A percentile compares a stretch with the other conserved stretches of the same genome.
Conservation (phyloP, 92 coral and sea anemone species). For the Epizoanthus rinbou region DNA sequence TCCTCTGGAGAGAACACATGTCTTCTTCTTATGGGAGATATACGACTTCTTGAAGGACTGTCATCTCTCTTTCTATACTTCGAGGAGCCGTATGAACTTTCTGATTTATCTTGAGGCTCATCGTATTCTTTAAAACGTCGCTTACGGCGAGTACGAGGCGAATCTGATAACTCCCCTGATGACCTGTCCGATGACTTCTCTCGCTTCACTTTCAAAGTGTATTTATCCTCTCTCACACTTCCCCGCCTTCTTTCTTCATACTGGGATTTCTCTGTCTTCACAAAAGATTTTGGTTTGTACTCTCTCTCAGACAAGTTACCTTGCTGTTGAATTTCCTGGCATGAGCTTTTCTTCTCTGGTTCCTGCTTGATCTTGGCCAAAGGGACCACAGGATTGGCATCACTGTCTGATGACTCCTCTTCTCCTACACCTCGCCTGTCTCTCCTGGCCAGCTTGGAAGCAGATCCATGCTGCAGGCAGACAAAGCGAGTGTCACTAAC, state of each 20-base stretch:
- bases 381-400: background rate
- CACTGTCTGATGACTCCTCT: background rate
- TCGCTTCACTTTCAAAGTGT: background rate
- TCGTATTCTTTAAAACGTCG: slow-evolving; percentile 31
- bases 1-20: slow-evolving; percentile 35
- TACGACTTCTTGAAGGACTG: slow-evolving; percentile 1
- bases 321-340: background rate
- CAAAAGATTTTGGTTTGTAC: background rate
- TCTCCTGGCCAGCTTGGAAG: slow-evolving; percentile 48
- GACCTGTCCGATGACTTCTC: slow-evolving; percentile 19
- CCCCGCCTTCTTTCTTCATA: background rate
- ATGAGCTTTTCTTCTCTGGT: background rate
- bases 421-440: slow-evolving; percentile 41
- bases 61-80: slow-evolving; percentile 19
- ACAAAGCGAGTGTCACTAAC: slow-evolving; percentile 47
- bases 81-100: slow-evolving; percentile 21
- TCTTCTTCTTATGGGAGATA: slow-evolving; percentile 12
- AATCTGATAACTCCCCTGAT: slow-evolving; percentile 39
- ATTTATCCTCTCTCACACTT: background rate
- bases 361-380: slow-evolving; percentile 23
- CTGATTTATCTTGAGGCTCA: slow-evolving; percentile 24
- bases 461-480: slow-evolving; percentile 50
- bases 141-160: slow-evolving; percentile 5
- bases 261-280: background rate
- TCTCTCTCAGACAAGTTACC: background rate